Evolutionary conservation across 92 coral and sea anemone genomes (phyloP), one percentile per base, ranked within the genome.

Genomic region (Siderastrea siderea): DNA sequence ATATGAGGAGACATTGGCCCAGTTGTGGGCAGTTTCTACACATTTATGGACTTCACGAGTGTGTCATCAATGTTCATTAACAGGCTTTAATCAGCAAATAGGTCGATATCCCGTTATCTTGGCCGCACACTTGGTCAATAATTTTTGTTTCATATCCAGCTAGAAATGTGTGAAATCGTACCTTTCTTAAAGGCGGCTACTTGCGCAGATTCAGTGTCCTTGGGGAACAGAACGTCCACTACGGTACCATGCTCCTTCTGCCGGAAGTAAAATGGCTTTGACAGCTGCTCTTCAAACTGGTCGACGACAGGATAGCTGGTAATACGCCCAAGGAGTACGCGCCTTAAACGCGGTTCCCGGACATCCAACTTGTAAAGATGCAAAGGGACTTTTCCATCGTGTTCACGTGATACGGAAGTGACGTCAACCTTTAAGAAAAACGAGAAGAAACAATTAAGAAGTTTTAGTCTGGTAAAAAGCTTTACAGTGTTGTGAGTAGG

Each of bases 171-270:
- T 11, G 9, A 14, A 14, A 16, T 61, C 81, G 5, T 86, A 95
- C 98, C 98, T 93, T 95, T 95, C 90, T 95, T 95, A n/a, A 95
- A 84, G 58, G 90, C 98, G 10, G 93, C 75, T 47, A 92, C 84
- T 77, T 93, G 90, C 9, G 96, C 92, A 2, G 87, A 83, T 71
- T 94, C 93, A 47, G 84, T 65, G 74, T 85, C 81, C 61, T 91
- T 94, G 9, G 93, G 98, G 72, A 86, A 92, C 59, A 93, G 67
- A 26, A 94, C 98, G 44, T 88, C 94, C 44, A 92, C 81, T 7
- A 96, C 89, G 43, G 92, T 57, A 5, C 99, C 99, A 59, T 93
- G 95, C 50, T 88, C 90, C 47, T 74, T 76, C 85, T 96, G 99
- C 10, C 94, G 94, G 85, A 93, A n/a, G n/a, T n/a, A n/a, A n/a